Evolutionary conservation across 2,797 vertebrate genomes (phyloP).

Genomic region (Passerculus sandwichensis): DNA sequence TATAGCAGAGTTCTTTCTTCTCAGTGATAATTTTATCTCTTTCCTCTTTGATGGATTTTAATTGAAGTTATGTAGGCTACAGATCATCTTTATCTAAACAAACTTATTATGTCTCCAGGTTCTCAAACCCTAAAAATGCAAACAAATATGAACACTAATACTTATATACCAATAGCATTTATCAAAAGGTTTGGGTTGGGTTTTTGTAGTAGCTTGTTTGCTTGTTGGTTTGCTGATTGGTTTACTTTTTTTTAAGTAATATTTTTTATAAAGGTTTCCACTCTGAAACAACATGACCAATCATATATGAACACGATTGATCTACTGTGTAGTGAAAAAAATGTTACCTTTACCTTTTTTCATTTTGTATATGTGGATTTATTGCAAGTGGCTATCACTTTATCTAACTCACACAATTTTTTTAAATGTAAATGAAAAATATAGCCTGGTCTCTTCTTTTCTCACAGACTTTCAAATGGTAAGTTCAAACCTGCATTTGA

Average conservation of each 20-base stretch:
- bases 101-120: neutral
- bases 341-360: neutral
- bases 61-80: neutral
- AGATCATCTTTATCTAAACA: neutral
- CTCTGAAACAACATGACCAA: neutral
- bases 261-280: neutral
- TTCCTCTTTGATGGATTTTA: neutral
- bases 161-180: neutral
- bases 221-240: neutral
- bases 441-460: neutral
- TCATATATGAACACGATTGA: neutral
- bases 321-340: neutral
- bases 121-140: neutral
- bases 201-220: neutral
- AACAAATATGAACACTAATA: neutral
- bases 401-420: neutral
- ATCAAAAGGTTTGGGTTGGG: rapidly evolving
- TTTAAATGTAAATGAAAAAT: neutral
- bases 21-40: neutral
- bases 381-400: neutral
- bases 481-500: neutral
- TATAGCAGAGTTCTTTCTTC: neutral
- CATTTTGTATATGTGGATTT: neutral
- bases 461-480: neutral
- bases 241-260: neutral